Evolutionary conservation across 2,888 invertebrate species (phyloP).

Genomic region (Crematogaster levior): DNA sequence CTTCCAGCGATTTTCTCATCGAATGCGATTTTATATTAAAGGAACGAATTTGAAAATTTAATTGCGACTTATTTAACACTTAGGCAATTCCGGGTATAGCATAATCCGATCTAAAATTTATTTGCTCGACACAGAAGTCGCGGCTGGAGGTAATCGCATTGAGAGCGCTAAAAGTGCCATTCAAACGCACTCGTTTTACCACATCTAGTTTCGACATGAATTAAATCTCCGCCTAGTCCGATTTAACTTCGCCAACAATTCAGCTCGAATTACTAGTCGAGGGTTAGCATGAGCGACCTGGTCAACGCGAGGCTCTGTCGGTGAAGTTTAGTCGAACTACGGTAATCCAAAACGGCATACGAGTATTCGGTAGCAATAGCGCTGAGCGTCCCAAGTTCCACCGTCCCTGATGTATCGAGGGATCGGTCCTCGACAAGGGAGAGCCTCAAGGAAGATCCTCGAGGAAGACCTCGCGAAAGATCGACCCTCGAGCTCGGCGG

Average conservation of each 20-base stretch:
- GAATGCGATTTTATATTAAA: background rate
- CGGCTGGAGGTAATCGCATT: background rate
- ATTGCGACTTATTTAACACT: background rate
- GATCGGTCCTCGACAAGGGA: conserved; percentile 1
- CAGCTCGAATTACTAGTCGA: conserved; percentile 29
- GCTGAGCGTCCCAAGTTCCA: conserved; percentile 12
- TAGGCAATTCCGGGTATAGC: background rate
- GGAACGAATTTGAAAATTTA: background rate
- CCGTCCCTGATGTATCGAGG: background rate
- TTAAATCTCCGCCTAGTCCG: conserved; percentile 6
- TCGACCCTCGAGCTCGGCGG: conserved; percentile 49
- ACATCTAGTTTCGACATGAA: background rate
- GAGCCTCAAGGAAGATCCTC: background rate
- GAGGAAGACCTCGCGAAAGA: background rate
- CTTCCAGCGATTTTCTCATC: background rate
- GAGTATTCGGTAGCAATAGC: background rate
- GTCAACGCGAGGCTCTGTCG: conserved; percentile 12
- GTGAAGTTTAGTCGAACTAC: conserved; percentile 6
- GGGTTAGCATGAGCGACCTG: background rate
- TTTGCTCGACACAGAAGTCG: background rate
- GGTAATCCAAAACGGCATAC: conserved; percentile 1
- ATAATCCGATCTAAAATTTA: background rate
- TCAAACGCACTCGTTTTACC: background rate
- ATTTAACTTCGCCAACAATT: conserved; percentile 31
- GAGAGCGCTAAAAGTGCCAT: background rate